phyloP scores from a whole-genome alignment of 2,113 vertebrate species.

The Axis porcinus region DNA sequence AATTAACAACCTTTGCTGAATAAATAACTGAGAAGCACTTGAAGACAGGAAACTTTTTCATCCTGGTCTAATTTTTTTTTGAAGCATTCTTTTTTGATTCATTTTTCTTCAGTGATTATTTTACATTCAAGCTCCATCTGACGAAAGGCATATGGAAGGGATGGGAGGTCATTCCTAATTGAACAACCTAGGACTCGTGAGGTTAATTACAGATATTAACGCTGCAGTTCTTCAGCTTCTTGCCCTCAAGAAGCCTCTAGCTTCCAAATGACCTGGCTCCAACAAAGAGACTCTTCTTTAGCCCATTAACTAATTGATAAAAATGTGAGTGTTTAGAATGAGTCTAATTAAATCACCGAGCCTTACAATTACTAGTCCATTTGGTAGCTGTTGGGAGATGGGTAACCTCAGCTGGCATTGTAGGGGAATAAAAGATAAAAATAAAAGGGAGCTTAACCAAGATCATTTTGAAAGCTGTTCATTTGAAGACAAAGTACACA shows the following conservation, averaged over 20 bases:
- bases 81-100: constrained; percentile 62
- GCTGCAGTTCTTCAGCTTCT: constrained; percentile 84
- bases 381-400: constrained; percentile 86
- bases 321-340: constrained; percentile 87
- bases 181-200: constrained; percentile 83
- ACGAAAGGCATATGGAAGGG: constrained; percentile 81
- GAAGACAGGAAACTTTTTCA: constrained; percentile 48
- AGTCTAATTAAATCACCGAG: constrained; percentile 89
- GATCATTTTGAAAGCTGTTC: constrained; percentile 87
- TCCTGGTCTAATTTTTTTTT: constrained; percentile 17
- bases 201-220: constrained; percentile 90
- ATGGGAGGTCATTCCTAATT: constrained; percentile 80
- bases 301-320: constrained; percentile 91
- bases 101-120: constrained; percentile 78
- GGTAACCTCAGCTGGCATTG: constrained; percentile 84
- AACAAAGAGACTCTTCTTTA: constrained; percentile 87
- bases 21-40: constrained; percentile 63
- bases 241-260: constrained; percentile 85
- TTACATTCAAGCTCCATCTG: constrained; percentile 79
- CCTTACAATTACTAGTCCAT: constrained; percentile 85
- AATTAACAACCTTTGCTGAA: constrained; percentile 58
- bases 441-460: constrained; percentile 85
- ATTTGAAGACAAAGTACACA: constrained; percentile 84
- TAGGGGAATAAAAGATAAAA: constrained; percentile 83
- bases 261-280: constrained; percentile 88